phyloP scores from a whole-genome alignment of 1,140 invertebrate genomes.

The Diploscapter pachys region DNA sequence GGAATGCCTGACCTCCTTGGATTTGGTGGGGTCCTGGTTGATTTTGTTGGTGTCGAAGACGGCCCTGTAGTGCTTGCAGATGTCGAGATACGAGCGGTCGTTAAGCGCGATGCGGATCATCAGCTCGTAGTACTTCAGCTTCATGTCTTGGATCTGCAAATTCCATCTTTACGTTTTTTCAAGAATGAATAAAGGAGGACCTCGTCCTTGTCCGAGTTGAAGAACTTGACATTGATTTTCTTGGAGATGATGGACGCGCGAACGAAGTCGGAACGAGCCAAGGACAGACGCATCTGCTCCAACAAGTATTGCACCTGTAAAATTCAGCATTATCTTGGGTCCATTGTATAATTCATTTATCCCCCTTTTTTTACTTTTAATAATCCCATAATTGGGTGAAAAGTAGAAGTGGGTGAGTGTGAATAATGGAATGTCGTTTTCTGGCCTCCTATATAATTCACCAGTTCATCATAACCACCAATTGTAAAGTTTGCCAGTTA shows the following conservation, averaged over 20 bases:
- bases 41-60: not conserved
- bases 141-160: slow-evolving; percentile 67
- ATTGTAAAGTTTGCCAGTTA: too few species aligned
- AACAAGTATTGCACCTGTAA: slow-evolving; percentile 75
- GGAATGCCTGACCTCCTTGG: too few species aligned
- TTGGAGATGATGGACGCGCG: slow-evolving; percentile 98
- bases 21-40: too few species aligned
- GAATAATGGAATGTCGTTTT: too few species aligned
- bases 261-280: slow-evolving; percentile 92
- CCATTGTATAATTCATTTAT: too few species aligned
- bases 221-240: slow-evolving; percentile 95
- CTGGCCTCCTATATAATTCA: too few species aligned
- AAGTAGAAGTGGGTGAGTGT: too few species aligned
- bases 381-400: too few species aligned
- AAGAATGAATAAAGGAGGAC: too few species aligned
- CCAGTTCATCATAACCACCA: too few species aligned
- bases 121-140: slow-evolving; percentile 88
- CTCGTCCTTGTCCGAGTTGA: slow-evolving; percentile 70
- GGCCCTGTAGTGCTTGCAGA: slow-evolving; percentile 80
- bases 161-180: too few species aligned
- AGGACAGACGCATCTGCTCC: slow-evolving; percentile 95
- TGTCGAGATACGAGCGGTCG: slow-evolving; percentile 83
- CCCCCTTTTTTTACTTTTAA: too few species aligned
- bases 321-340: not conserved
- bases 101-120: slow-evolving; percentile 98